These are phyloP conservation scores for Leptinotarsa defecta DNA, from an alignment of 1,140 invertebrate species.

Conservation along the genomic window DNA sequence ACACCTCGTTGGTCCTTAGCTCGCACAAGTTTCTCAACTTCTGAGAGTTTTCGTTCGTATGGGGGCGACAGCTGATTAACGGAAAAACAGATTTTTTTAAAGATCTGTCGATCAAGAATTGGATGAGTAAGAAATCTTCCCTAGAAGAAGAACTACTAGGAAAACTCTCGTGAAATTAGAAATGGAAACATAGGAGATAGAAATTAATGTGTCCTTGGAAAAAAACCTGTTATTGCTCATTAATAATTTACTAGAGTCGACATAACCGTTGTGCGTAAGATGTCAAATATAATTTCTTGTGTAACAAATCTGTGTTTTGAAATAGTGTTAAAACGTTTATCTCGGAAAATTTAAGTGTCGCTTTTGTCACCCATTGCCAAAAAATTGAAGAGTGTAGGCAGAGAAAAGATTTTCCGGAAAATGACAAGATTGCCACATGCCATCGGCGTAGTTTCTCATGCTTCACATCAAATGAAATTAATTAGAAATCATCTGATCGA, in stretches of 20 bases:
- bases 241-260: background rate
- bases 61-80: too few relatives aligned
- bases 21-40: too few relatives aligned
- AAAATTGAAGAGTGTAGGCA: background rate
- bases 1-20: too few relatives aligned
- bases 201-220: background rate
- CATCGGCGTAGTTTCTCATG: background rate
- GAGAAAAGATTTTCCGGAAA: background rate
- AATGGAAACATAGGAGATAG: background rate
- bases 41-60: too few relatives aligned
- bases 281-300: background rate
- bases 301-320: background rate
- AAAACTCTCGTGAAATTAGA: background rate
- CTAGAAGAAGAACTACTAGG: too few relatives aligned
- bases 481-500: too few relatives aligned
- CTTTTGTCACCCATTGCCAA: background rate
- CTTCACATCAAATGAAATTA: too few relatives aligned
- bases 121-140: too few relatives aligned
- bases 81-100: too few relatives aligned
- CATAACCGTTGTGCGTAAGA: background rate
- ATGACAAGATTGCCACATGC: background rate
- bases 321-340: background rate
- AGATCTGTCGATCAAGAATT: too few relatives aligned
- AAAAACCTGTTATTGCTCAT: background rate
- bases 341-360: background rate